A percentile compares a stretch with the other conserved stretches of the same genome.
phyloP scores from a whole-genome alignment of 2,888 invertebrate species.

The Lamellibrachia columna region DNA sequence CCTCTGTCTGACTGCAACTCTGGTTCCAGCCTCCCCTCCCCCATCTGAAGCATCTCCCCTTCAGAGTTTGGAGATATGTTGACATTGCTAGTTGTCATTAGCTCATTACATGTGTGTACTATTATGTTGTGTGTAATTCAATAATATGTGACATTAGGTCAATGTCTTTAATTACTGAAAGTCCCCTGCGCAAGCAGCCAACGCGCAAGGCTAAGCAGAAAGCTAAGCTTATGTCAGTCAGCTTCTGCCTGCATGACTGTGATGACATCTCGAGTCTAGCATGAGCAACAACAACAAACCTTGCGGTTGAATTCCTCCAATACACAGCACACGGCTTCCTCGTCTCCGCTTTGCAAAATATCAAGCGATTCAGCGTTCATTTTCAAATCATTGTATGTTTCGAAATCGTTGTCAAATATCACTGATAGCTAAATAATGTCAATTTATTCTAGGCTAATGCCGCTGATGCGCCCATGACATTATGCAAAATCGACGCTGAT shows the following conservation, averaged over 20 bases:
- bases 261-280: neutral
- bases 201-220: neutral
- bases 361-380: constrained; percentile 73
- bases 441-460: constrained; percentile 6
- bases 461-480: constrained; percentile 2
- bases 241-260: neutral
- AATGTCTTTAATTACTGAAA: neutral
- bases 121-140: neutral
- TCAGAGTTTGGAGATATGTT: neutral
- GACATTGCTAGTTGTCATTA: neutral
- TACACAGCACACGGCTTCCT: constrained; percentile 47
- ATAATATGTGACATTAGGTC: neutral
- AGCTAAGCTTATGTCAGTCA: neutral
- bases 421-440: constrained; percentile 16
- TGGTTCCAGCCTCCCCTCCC: neutral
- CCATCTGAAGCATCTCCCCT: neutral
- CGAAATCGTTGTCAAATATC: constrained; percentile 16
- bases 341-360: constrained; percentile 47
- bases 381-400: constrained; percentile 8
- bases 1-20: too few species aligned
- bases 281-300: constrained; percentile 52
- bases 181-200: neutral
- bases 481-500: constrained; percentile 10
- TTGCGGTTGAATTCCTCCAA: constrained; percentile 65
- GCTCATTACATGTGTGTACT: neutral